phyloP scores from a whole-genome alignment of 2,797 vertebrate species.

The Nannoperca obscura region DNA sequence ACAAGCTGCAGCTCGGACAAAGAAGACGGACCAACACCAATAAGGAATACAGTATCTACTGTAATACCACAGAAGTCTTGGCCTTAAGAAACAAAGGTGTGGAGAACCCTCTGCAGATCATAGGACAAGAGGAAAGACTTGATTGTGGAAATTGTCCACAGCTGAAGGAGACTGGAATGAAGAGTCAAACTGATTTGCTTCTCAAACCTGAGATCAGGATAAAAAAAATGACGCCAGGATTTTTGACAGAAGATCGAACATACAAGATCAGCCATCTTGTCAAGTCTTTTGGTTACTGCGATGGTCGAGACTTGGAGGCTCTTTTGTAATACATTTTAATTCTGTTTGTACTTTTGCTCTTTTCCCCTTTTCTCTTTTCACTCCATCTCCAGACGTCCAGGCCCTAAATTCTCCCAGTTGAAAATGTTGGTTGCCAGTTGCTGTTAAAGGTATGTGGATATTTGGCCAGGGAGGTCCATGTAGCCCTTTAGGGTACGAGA shows the following conservation, averaged over 20 bases:
- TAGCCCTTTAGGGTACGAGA: constrained; percentile 74
- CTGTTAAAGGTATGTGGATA: constrained; percentile 73
- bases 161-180: background rate
- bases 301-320: background rate
- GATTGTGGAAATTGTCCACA: constrained; percentile 9
- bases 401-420: constrained; percentile 51
- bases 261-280: background rate
- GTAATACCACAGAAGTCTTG: background rate
- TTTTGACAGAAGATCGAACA: constrained; percentile 13
- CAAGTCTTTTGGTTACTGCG: background rate
- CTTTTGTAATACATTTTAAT: constrained; percentile 51
- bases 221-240: constrained; percentile 12
- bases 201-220: constrained; percentile 17
- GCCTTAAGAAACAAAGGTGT: background rate
- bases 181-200: constrained; percentile 10
- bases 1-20: background rate
- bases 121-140: background rate
- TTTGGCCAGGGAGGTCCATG: constrained; percentile 80
- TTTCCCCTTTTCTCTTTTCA: constrained; percentile 7
- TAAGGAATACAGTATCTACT: too few relatives aligned
- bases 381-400: constrained; percentile 33
- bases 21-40: background rate
- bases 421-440: constrained; percentile 55
- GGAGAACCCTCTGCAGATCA: constrained; percentile 7
- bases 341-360: constrained; percentile 10